phyloP scores from a whole-genome alignment of 2,888 invertebrate species.

The Rhagonycha fulva region DNA sequence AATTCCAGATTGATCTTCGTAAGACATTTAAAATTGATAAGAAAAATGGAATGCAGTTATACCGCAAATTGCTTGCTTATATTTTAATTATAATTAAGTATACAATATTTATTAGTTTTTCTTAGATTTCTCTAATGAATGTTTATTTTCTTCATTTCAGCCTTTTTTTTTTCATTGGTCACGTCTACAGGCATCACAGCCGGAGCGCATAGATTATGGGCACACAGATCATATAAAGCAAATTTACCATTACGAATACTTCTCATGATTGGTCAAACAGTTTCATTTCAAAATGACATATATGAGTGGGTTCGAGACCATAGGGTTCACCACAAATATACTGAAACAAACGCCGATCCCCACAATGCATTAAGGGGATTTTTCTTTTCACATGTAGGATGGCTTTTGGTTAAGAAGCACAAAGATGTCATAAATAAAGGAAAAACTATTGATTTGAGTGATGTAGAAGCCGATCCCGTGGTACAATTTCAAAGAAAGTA shows the following conservation, averaged over 20 bases:
- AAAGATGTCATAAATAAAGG: slow-evolving; percentile 87
- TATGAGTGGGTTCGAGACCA: slow-evolving; percentile 87
- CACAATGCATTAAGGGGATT: slow-evolving; percentile 85
- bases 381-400: slow-evolving; percentile 95
- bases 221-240: slow-evolving; percentile 92
- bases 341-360: slow-evolving; percentile 88
- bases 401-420: slow-evolving; percentile 88
- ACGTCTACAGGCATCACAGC: slow-evolving; percentile 80
- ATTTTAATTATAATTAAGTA: too few relatives aligned
- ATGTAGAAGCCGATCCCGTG: slow-evolving; percentile 81
- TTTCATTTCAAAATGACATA: slow-evolving; percentile 89
- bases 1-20: too few relatives aligned
- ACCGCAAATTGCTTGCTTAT: too few relatives aligned
- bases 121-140: too few relatives aligned
- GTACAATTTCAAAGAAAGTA: slow-evolving; percentile 87
- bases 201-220: slow-evolving; percentile 93
- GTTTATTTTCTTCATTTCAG: not conserved
- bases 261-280: slow-evolving; percentile 79
- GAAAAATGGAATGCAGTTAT: too few relatives aligned
- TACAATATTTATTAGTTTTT: too few relatives aligned
- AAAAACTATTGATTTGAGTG: slow-evolving; percentile 81
- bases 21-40: too few relatives aligned
- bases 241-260: slow-evolving; percentile 80
- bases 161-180: accelerated
- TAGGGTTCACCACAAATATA: slow-evolving; percentile 88